phyloP scores from a whole-genome alignment of 2,888 invertebrate species.

The Tetanocera ferruginea region DNA sequence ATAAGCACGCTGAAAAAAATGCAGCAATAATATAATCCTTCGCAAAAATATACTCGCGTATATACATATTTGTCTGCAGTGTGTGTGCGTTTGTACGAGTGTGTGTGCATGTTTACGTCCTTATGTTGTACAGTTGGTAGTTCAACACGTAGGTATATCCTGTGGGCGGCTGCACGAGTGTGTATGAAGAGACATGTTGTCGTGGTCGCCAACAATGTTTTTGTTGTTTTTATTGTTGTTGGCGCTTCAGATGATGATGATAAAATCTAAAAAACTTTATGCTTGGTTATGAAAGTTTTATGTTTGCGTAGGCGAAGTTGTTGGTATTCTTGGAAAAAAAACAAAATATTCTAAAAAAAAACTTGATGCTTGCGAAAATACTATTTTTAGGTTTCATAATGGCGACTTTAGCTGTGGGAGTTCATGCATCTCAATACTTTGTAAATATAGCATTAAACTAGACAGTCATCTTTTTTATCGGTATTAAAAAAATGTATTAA shows the following conservation, averaged over 20 bases:
- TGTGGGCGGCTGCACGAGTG: neutral
- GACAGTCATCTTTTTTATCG: too few relatives aligned
- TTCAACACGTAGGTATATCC: neutral
- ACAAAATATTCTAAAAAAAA: neutral
- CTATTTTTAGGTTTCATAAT: slow-evolving; percentile 35
- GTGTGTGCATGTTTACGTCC: neutral
- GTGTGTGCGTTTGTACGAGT: neutral
- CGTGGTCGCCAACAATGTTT: slow-evolving; percentile 4
- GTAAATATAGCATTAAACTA: too few relatives aligned
- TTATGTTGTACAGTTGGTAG: neutral
- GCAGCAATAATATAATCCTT: slow-evolving; percentile 41
- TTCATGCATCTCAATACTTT: too few relatives aligned
- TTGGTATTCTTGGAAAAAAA: neutral
- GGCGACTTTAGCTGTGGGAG: slow-evolving; percentile 23
- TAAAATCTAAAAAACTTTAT: slow-evolving; percentile 34
- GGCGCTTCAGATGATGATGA: slow-evolving; percentile 10
- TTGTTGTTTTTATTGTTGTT: slow-evolving; percentile 3
- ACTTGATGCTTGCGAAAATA: slow-evolving; percentile 9
- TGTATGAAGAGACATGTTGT: slow-evolving; percentile 10
- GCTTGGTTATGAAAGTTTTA: slow-evolving; percentile 38
- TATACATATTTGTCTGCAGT: neutral
- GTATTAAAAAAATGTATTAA: too few relatives aligned
- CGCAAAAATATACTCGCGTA: slow-evolving; percentile 39
- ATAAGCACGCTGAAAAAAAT: slow-evolving; percentile 33
- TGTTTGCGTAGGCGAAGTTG: slow-evolving; percentile 37